A percentile compares a stretch with the other conserved stretches of the same genome.
Conservation (phyloP, 2,797 vertebrate species). For the Xyrichtys novacula region DNA sequence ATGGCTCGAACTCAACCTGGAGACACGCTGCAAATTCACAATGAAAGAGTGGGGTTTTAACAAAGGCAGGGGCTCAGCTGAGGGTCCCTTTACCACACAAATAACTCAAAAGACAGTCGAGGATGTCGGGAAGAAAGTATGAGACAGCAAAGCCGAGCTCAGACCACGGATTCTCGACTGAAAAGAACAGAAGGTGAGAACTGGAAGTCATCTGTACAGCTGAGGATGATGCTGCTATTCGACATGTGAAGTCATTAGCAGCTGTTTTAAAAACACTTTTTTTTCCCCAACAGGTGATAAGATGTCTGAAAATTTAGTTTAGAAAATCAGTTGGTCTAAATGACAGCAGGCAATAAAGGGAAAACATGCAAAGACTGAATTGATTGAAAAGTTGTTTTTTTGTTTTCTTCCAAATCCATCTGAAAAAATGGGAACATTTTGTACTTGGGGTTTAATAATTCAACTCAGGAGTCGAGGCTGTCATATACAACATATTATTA, state of each 20-base stretch:
- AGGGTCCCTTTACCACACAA: neutral
- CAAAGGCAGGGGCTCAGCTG: neutral
- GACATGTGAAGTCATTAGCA: no score
- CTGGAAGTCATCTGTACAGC: neutral
- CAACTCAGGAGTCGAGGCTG: no score
- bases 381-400: no score
- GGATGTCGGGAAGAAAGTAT: neutral
- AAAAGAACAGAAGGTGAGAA: neutral
- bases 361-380: no score
- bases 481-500: no score
- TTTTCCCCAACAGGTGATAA: no score
- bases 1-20: neutral
- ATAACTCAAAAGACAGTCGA: neutral
- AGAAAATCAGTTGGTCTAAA: no score
- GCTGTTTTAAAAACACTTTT: neutral
- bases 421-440: no score
- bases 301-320: no score
- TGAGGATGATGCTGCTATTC: neutral
- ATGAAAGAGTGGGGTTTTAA: neutral
- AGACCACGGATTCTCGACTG: neutral
- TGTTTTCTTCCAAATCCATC: no score
- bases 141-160: neutral
- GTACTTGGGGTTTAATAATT: no score
- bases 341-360: no score
- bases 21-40: neutral